Base-by-base conservation (phyloP, 2,113 vertebrate genomes). In the Eidolon helvum region DNA sequence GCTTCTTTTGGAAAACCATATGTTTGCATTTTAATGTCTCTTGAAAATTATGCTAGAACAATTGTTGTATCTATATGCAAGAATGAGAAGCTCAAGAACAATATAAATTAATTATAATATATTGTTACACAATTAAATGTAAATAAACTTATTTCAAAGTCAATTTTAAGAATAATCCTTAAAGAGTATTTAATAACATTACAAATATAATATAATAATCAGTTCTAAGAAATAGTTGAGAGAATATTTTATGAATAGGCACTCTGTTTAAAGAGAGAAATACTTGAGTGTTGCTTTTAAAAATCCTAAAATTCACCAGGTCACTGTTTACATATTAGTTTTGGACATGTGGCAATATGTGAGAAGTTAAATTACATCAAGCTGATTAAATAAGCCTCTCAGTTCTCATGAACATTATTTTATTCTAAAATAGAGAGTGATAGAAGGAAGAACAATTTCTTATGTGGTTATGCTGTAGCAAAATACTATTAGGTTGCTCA, bases 401-500 rank as follows among this genome's bases (percentile, higher is more conserved):
- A 72, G 43, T 94, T 97, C 65, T 96, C 93, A 97, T 97, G 65
- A 98, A 96, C 90, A 97, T 92, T 97, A 89, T 95, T 92, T 93
- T 95, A 96, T 96, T 87, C 50, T 88, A 93, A 91, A 85, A 88
- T 97, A 89, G 35, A 90, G 94, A 77, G 94, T 98, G 84, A 85
- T 96, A n/a, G 86, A 83, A 96, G 91, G 91, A 84, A 19, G 63
- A 95, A 75, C 26, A 66, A 91, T 71, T 84, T 97, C 87, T 75
- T 91, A 55, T 94, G 79, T 83, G 85, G 92, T 87, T 97, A 43
- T 0, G 90, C 30, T 10, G 6, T 87, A 93, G 61, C 38, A 92
- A 95, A 91, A 72, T 83, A 85, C 10, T 86, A 10, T 0, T 2
- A 75, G n/a, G 35, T 87, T 92, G 18, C 65, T 86, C 59, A 82